Evolutionary conservation across 2,888 invertebrate species (phyloP), one percentile per base, ranked within the genome.

Genomic region (Coenonympha glycerion): DNA sequence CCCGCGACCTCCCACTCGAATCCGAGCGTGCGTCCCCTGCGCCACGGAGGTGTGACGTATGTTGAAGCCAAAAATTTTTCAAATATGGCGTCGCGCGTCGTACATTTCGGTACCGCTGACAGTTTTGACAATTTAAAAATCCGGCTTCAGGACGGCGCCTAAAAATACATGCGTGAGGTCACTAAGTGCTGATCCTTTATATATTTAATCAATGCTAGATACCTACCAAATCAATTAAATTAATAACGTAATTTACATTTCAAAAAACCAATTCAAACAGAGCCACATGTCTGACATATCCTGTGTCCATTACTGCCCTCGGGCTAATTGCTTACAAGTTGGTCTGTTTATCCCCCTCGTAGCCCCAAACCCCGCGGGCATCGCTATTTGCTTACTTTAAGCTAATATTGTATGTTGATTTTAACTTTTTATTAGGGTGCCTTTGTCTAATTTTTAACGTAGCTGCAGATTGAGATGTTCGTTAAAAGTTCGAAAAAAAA

Each of bases 311-410:
- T 51, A 58, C 60, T 71, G 61, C 72, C 85, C 79, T 59, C 62
- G 52, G 72, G 85, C 84, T 84, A 84, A 84, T 84, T 84, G 80
- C 58, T 56, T 52, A 59, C 59, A 61, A 71, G 72, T 71, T 60
- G 65, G 70, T 71, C 49, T 74, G 70, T 76, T 64, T 73, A 70
- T 60, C 42, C 53, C 65, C 66, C 62, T 72, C 74, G 68, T 80
- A 77, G 77, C 79, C 76, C 75, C 65, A 51, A 52, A 64, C 46
- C 51, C 72, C 66, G 62, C 58, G 72, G 75, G 68, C 70, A 66
- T 60, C 36, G 41, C 52, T 56, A 71, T 80, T 79, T 78, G 65
- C 61, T 67, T 62, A 74, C 71, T 70, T 67, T 78, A 73, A 80
- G 64, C 74, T 62, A 84, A 85, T 76, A 83, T 63, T 64, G 52